Evolutionary conservation across 2,888 invertebrate genomes (phyloP), one percentile per base, ranked within the genome.

Genomic region (Idaea straminata): DNA sequence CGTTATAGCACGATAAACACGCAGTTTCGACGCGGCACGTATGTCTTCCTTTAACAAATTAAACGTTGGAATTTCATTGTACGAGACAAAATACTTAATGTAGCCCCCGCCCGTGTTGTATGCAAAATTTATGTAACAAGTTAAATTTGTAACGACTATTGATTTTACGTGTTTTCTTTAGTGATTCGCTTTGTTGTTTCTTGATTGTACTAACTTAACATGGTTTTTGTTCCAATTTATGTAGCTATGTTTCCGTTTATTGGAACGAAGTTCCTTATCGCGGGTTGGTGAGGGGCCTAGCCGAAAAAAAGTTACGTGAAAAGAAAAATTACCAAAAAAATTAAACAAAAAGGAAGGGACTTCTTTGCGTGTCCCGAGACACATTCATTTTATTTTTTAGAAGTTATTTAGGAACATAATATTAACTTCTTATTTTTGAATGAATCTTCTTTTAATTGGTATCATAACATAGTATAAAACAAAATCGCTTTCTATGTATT

Each of bases 1-100:
- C 75, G 66, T 77, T 70, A 73, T 66, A 67, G 73, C 74, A 77
- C 77, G 77, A 79, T 82, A 80, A 74, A 80, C 80, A 79, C 72
- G 64, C 74, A 71, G 75, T 76, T 76, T 74, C 74, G 71, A 70
- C 73, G 62, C 62, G 65, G 69, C 74, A 74, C 77, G 72, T 73
- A 64, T 66, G 69, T 77, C 69, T 74, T 74, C 73, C 34, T 13
- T 59, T 59, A 25, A 74, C 78, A 80, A 84, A 83, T 85, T 79
- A 81, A 77, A 81, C 80, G 70, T 70, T 15, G 75, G 74, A 75
- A 74, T 76, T 74, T 73, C 75, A 75, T 74, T 76, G 75, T 61
- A 57, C 59, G 63, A 68, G 67, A 65, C 69, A 65, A 69, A 71
- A 69, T 63, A 66, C 61, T 66, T 65, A 64, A 68, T 67, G 47